phyloP scores from a whole-genome alignment of 2,113 vertebrate genomes.

The Lota lota region DNA sequence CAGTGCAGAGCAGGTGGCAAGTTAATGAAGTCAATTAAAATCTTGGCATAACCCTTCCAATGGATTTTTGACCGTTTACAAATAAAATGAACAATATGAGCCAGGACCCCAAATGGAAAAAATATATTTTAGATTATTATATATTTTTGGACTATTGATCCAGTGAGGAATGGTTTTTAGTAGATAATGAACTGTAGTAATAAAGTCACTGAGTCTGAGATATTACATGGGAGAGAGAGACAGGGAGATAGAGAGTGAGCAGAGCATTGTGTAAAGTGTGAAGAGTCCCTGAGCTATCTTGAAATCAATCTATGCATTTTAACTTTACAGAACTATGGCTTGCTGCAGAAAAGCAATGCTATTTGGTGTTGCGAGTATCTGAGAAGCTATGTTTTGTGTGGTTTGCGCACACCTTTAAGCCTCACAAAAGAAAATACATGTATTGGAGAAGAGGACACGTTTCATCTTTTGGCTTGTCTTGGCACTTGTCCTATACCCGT shows the following conservation, averaged over 20 bases:
- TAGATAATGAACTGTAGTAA: conserved; percentile 20
- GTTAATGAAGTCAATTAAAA: conserved; percentile 24
- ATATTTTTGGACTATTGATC: conserved; percentile 31
- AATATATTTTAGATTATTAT: conserved; percentile 24
- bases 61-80: conserved; percentile 50
- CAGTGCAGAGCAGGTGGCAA: too few species aligned
- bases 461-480: conserved; percentile 43
- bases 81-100: conserved; percentile 23
- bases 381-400: conserved; percentile 4
- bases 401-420: not conserved
- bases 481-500: not conserved
- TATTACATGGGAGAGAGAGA: not conserved
- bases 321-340: conserved; percentile 23
- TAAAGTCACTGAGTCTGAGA: conserved; percentile 9
- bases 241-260: conserved; percentile 1
- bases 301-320: conserved; percentile 18
- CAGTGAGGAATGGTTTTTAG: conserved; percentile 20
- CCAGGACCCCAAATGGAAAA: conserved; percentile 30
- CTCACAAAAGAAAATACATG: conserved; percentile 15
- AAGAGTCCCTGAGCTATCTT: conserved; percentile 6
- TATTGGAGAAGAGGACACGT: conserved; percentile 17
- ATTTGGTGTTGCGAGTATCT: conserved; percentile 17
- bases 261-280: conserved; percentile 9
- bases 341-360: conserved; percentile 20
- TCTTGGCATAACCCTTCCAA: conserved; percentile 34